Base-by-base conservation (phyloP, 2,797 vertebrate species). In the Gallinago nigripennis region DNA sequence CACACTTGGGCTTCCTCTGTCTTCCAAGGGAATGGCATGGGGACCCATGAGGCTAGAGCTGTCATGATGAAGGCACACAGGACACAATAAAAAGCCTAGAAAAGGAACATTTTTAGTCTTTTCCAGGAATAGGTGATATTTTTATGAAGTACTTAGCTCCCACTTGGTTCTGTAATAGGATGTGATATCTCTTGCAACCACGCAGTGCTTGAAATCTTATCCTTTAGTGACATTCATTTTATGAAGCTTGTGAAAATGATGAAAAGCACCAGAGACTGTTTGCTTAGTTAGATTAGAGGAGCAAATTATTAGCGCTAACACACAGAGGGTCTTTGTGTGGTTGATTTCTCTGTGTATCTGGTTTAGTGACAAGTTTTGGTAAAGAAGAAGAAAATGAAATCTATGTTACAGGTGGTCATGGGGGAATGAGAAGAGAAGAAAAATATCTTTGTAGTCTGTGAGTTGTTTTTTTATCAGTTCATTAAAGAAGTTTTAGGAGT, bases 1-100 rank as follows among this genome's bases (percentile, higher is more conserved):
- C 12, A 8, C 0, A 0, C 16, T 23, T 27, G 13, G 68, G 1
- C 33, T 73, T 53, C 31, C 20, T 50, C n/a, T 61, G 10, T 66
- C 33, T 58, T 31, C 28, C 20, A 43, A 31, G 33, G 12, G 6
- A 72, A 27, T 2, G 4, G 11, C 28, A 68, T 31, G 23, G 23
- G 27, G 19, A 73, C 7, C 6, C 3, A 5, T 6, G 10, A 64
- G 11, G 12, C n/a, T 57, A 37, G 9, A 24, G 18, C 2, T 64
- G 11, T 30, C 71, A 8, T 1, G 48, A 13, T 0, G 2, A 75
- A 61, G 28, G 25, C 39, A 79, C 10, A 46, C 4, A 58, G 13
- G n/a, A 68, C 14, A 37, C 8, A 63, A 21, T 14, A 46, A 43
- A 63, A 69, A 63, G 24, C 25, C 24, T 20, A 86, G 2, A 4